Evolutionary conservation across 1,140 invertebrate genomes (phyloP).

Genomic region (Trichonephila clavata): DNA sequence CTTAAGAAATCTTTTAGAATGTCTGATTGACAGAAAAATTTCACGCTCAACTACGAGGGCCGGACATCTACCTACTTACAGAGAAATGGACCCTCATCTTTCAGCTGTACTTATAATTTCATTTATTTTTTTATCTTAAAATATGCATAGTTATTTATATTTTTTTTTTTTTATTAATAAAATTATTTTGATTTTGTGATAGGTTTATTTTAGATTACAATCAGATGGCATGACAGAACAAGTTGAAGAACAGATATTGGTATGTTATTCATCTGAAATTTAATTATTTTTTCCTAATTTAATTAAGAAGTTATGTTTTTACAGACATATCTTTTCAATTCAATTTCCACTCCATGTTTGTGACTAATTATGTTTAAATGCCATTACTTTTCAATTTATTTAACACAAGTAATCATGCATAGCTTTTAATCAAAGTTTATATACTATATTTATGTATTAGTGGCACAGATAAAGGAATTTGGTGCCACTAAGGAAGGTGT

Average conservation of each 20-base stretch:
- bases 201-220: conserved; percentile 89
- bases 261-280: conserved; percentile 77
- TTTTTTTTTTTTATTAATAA: background rate
- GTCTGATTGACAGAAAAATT: conserved; percentile 87
- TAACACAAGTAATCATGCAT: no score
- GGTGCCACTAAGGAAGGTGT: no score
- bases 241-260: conserved; percentile 90
- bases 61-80: conserved; percentile 84
- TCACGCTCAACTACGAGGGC: conserved; percentile 84
- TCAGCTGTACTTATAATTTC: conserved; percentile 33
- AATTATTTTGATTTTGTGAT: conserved; percentile 41
- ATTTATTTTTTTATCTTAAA: conserved; percentile 13
- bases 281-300: no score
- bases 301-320: no score
- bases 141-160: background rate
- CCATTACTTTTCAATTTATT: no score
- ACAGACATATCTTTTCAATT: no score
- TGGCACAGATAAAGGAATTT: no score
- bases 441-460: no score
- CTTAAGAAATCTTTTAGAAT: conserved; percentile 82
- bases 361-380: no score
- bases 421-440: no score
- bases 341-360: no score
- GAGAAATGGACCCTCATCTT: conserved; percentile 70
- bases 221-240: conserved; percentile 91